phyloP scores from a whole-genome alignment of 2,888 invertebrate genomes.

The Calameuta filiformis region DNA sequence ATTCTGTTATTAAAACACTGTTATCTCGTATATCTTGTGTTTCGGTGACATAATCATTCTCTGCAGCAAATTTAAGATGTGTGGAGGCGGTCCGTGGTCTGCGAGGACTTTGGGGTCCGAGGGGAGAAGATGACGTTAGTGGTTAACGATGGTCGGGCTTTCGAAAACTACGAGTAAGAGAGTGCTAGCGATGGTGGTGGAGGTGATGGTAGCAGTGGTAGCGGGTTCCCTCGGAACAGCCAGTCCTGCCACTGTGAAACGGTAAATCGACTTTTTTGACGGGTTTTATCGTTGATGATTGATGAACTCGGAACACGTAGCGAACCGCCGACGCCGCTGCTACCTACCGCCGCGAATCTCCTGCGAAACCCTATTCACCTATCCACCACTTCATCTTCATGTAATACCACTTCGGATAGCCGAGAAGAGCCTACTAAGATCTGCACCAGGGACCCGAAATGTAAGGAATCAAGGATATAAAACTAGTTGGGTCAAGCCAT shows the following conservation, averaged over 20 bases:
- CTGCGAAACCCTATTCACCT: not conserved
- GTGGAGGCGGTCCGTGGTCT: not conserved
- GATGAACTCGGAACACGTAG: conserved; percentile 44
- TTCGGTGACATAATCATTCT: not conserved
- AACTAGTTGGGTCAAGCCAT: not conserved
- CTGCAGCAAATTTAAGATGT: not conserved
- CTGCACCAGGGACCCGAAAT: not conserved
- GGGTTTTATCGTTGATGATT: conserved; percentile 56
- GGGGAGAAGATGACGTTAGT: not conserved
- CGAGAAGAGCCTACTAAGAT: not conserved
- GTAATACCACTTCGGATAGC: not conserved
- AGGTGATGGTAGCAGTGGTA: not conserved
- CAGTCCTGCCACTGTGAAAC: conserved; percentile 34
- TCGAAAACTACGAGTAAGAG: not conserved
- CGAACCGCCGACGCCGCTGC: conserved; percentile 6
- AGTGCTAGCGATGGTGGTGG: not conserved
- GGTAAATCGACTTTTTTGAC: conserved; percentile 46
- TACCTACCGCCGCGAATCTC: conserved; percentile 9
- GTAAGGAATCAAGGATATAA: not conserved
- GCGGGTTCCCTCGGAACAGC: not conserved
- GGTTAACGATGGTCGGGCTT: not conserved
- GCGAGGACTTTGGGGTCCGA: not conserved
- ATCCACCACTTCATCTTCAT: not conserved
- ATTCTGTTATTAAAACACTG: not conserved
- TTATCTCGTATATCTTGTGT: not conserved